phyloP scores from a whole-genome alignment of 2,797 vertebrate species.

The Otus scops region DNA sequence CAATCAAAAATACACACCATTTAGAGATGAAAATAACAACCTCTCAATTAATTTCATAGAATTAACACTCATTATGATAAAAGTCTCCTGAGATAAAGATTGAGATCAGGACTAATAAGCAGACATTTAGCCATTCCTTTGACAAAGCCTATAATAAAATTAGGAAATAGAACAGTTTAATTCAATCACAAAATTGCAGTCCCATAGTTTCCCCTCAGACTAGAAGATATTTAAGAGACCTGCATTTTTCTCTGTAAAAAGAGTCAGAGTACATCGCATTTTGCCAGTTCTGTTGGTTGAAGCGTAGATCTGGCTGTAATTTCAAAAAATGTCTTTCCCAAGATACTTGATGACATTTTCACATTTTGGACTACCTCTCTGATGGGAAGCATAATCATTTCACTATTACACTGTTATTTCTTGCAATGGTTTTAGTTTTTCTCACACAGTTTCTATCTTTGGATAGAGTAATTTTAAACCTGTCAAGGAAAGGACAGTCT shows the following conservation, averaged over 20 bases:
- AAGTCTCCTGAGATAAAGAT: conserved; percentile 49
- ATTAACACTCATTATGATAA: conserved; percentile 57
- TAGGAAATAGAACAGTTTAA: conserved; percentile 33
- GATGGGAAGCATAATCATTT: conserved; percentile 35
- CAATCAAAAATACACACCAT: conserved; percentile 48
- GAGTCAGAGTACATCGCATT: neutral
- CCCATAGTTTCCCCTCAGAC: neutral
- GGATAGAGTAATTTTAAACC: neutral
- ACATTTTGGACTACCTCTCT: conserved; percentile 3
- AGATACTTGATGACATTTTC: conserved; percentile 14
- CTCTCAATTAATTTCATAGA: conserved; percentile 58
- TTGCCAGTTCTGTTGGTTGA: neutral
- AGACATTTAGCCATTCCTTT: conserved; percentile 33
- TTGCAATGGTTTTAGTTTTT: neutral
- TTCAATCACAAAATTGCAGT: conserved; percentile 12
- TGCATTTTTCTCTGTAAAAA: neutral
- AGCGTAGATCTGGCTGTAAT: neutral
- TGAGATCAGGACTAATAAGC: conserved; percentile 38
- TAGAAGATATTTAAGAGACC: neutral
- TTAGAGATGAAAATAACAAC: conserved; percentile 49
- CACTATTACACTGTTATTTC: conserved; percentile 9
- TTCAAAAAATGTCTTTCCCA: neutral
- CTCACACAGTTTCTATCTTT: neutral
- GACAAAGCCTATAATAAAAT: conserved; percentile 37
- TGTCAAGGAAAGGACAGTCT: neutral